Evolutionary conservation across 2,888 invertebrate species (phyloP), one percentile per base, ranked within the genome.

Genomic region (Cephus pulcher): DNA sequence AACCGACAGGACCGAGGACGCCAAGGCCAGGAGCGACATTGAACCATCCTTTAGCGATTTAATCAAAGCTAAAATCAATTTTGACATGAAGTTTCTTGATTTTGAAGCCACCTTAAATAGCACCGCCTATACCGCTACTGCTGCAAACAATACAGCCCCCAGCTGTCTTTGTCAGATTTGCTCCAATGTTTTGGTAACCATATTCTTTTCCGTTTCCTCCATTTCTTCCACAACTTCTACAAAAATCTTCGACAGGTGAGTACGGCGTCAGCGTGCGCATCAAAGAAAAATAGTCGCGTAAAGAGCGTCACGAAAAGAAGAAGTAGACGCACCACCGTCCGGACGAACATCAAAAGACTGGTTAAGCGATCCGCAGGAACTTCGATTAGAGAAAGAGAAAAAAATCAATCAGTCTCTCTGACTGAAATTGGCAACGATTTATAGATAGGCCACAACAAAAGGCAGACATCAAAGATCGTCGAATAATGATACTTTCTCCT

Each of bases 61-160:
- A 15, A 85, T 90, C 73, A 86, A 86, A 81, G 88, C 90, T 6
- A 90, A 90, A 82, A 82, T 89, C 12, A 84, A 88, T 78, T 88
- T 90, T 37, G 90, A 90, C 71, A 85, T 87, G 3, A 89, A 88
- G 77, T 90, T 90, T 79, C 79, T 89, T 33, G 83, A 86, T 34
- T 89, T 90, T 70, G 88, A 89, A 76, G 82, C 87, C 34, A 80
- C 85, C 23, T 80, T 90, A 32, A 80, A 79, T 73, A 34, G 37
- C 15, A 34, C 34, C 37, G 12, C 9, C n/a, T 12, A 32, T 37
- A 3, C 35, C n/a, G 71, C 15, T n/a, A 9, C 74, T 34, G 6
- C 34, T 15, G 23, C 34, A 78, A 77, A 37, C 78, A 77, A 76
- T 75, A 76, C 35, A 11, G 30, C 76, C 11, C 37, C 77, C n/a